Evolutionary conservation across 2,888 invertebrate genomes (phyloP), one percentile per base, ranked within the genome.

Genomic region (Drosophila melanosoma): DNA sequence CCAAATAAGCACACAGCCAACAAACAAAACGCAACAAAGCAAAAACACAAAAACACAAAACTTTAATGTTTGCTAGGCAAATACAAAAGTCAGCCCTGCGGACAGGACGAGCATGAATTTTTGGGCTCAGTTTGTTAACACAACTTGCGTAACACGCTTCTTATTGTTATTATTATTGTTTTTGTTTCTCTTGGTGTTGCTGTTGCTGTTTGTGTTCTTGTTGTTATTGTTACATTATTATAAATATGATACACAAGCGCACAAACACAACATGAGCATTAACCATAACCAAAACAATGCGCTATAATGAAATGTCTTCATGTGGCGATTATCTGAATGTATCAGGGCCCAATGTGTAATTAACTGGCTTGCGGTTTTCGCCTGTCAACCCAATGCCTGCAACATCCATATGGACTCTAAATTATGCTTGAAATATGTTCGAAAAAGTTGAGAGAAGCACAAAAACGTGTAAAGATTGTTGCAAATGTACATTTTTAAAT

Each of bases 21-120:
- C 70, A 71, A 73, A 75, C 67, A 65, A 74, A 72, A 45, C 52
- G 42, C 49, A 63, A 29, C 64, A 51, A 68, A 62, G 45, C 71
- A 71, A 70, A 29, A 29, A 29, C 29, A 29, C 29, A 29, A 29
- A 29, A 81, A 58, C 69, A 74, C 73, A 75, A 87, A 89, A 90
- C 84, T 90, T 89, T 80, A 88, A 88, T 88, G 79, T 87, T 89
- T 81, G 81, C 79, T 81, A 81, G 79, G 62, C 83, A 86, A 89
- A 88, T 75, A 89, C 81, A 82, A 80, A 69, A 70, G 51, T 60
- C 78, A 32, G 23, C 45, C 76, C 76, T 45, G 49, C 35, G 57
- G 81, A 38, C 60, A 80, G 76, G 60, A 62, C 45, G 23, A 45
- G 26, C 26, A 15, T 26, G 58, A 54, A 49, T 51, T 79, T 76